These are phyloP conservation scores for Eleginops maclovinus DNA, from an alignment of 2,113 vertebrate genomes.

Conservation along the genomic window DNA sequence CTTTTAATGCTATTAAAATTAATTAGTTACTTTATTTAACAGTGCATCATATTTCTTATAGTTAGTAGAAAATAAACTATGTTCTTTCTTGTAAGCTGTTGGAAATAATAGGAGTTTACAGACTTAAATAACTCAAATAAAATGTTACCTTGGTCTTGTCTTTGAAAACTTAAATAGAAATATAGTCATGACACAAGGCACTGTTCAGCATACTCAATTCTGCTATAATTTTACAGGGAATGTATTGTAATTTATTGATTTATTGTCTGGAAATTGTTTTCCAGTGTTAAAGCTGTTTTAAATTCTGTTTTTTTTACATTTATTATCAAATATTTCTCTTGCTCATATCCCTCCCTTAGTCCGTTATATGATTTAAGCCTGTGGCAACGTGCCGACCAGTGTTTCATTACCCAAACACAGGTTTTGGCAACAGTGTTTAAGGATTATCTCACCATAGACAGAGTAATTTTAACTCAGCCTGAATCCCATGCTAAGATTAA, in stretches of 20 bases:
- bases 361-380: not conserved
- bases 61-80: too few relatives aligned
- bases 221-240: too few relatives aligned
- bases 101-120: too few relatives aligned
- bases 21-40: not conserved
- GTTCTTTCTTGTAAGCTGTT: too few relatives aligned
- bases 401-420: not conserved
- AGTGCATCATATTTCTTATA: too few relatives aligned
- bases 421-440: not conserved
- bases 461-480: constrained; percentile 7
- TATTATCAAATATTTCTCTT: not conserved
- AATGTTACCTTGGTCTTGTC: too few relatives aligned
- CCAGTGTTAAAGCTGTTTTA: not conserved
- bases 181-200: too few relatives aligned
- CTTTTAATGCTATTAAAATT: not conserved
- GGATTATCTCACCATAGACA: constrained; percentile 5
- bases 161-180: too few relatives aligned
- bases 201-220: too few relatives aligned
- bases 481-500: constrained; percentile 4
- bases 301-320: not conserved
- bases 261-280: not conserved
- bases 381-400: not conserved
- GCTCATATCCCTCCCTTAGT: not conserved
- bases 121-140: too few relatives aligned
- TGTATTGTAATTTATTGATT: too few relatives aligned